These are phyloP conservation scores for Lutjanus campechanus DNA, from an alignment of 2,797 vertebrate genomes.

Conservation along the genomic window DNA sequence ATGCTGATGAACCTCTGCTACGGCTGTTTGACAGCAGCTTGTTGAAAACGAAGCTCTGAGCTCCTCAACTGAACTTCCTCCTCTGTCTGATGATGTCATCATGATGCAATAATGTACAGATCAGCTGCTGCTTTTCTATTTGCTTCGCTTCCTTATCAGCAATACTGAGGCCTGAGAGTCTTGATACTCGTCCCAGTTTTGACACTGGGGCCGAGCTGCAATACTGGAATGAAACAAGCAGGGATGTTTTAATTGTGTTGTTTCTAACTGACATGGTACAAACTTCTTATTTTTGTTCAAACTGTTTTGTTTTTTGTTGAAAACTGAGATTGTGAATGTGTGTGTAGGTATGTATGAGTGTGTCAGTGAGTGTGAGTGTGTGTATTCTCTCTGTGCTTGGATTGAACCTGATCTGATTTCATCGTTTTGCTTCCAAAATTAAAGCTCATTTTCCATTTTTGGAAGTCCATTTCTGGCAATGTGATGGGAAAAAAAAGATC, in stretches of 20 bases:
- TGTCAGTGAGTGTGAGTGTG: not conserved
- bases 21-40: conserved; percentile 5
- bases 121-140: conserved; percentile 87
- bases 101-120: conserved; percentile 97
- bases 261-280: conserved; percentile 5
- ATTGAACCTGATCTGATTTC: conserved; percentile 13
- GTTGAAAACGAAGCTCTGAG: not conserved
- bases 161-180: conserved; percentile 29
- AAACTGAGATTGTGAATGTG: conserved; percentile 29
- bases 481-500: too few relatives aligned
- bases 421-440: conserved; percentile 42
- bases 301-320: not conserved
- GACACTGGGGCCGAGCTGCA: not conserved
- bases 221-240: conserved; percentile 27
- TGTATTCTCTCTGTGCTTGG: conserved; percentile 1
- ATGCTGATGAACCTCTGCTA: conserved; percentile 15
- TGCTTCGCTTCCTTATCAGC: conserved; percentile 46
- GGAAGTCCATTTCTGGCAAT: too few relatives aligned
- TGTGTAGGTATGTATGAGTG: not conserved
- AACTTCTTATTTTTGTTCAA: conserved; percentile 15
- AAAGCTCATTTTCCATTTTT: conserved; percentile 23
- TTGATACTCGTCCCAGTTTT: conserved; percentile 1
- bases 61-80: conserved; percentile 26
- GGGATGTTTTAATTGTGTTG: conserved; percentile 14
- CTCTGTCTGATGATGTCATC: conserved; percentile 82